Evolutionary conservation across 2,888 invertebrate genomes (phyloP).

Genomic region (Leistus spinibarbis): DNA sequence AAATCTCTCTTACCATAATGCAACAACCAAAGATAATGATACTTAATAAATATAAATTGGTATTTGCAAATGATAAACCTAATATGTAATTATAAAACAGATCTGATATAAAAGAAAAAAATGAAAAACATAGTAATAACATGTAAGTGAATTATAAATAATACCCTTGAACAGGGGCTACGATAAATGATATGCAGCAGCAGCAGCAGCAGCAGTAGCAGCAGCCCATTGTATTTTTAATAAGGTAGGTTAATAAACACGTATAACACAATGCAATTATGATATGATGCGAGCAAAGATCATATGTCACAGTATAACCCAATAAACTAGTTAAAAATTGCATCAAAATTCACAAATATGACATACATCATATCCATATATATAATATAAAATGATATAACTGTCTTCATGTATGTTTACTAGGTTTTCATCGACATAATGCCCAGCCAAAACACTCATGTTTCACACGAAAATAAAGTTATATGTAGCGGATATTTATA

Average conservation of each 20-base stretch:
- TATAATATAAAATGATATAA: slow-evolving; percentile 30
- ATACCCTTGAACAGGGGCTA: not conserved
- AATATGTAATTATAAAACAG: not conserved
- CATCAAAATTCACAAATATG: not conserved
- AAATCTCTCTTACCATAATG: not conserved
- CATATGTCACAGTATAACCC: not conserved
- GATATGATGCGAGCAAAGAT: not conserved
- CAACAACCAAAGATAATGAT: not conserved
- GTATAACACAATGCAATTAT: slow-evolving; percentile 24
- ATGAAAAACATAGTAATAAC: not conserved
- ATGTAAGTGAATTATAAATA: not conserved
- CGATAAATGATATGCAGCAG: slow-evolving; percentile 13
- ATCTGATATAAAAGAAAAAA: not conserved
- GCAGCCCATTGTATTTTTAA: slow-evolving; percentile 23
- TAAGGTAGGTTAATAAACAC: slow-evolving; percentile 34
- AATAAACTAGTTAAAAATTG: not conserved
- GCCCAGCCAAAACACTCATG: slow-evolving; percentile 37
- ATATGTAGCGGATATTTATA: slow-evolving; percentile 13
- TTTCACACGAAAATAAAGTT: slow-evolving; percentile 24
- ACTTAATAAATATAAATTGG: not conserved
- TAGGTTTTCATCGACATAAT: slow-evolving; percentile 38
- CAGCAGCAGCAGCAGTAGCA: no score
- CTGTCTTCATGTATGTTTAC: slow-evolving; percentile 40
- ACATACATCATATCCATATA: not conserved
- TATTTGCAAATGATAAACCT: not conserved